Base-by-base conservation (phyloP, 1,140 invertebrate species). In the Anoplophora glabripennis region DNA sequence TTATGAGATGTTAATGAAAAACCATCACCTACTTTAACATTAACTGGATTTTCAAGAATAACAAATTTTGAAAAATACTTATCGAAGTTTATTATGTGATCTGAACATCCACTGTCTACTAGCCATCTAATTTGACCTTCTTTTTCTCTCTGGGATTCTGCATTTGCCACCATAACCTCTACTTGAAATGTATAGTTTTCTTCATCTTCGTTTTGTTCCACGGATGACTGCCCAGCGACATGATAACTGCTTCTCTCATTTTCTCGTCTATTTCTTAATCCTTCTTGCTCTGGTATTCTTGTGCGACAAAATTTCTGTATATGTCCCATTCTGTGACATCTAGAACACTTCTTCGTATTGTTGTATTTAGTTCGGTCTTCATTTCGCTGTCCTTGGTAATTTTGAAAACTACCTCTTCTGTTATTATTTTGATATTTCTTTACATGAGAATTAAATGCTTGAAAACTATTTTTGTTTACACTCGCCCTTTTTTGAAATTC, bases 41-140 rank as follows among this genome's bases (percentile, higher is more conserved):
- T 35, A 8, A 53, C 17, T 21, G 17, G 33, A 38, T 11, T 66
- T 56, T 69, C 71, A n/a, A n/a, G n/a, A n/a, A n/a, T 33, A 76
- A 66, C 47, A 62, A 52, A 72, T 46, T 69, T 64, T 63, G 46
- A 54, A 68, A 73, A 74, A 64, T 66, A 74, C 40, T 14, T 57
- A 57, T 74, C 66, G 59, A 61, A 59, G 38, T 75, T 74, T 35
- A 74, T 60, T 21, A 76, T 69, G 49, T 76, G 72, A 21, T 75
- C 73, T 0, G 72, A 70, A 63, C 72, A 74, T 0, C 72, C 70
- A 69, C 71, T 71, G 61, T 75, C 71, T 56, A 74, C 59, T 10
- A 76, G 28, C 72, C 70, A 74, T 41, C 17, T 14, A 4, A 53
- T 53, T 28, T 15, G 17, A 11, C 36, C 11, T 37, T n/a, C 1